These are phyloP conservation scores for Benitochromis conjunctus DNA, from an alignment of 2,113 vertebrate species.

Conservation along the genomic window DNA sequence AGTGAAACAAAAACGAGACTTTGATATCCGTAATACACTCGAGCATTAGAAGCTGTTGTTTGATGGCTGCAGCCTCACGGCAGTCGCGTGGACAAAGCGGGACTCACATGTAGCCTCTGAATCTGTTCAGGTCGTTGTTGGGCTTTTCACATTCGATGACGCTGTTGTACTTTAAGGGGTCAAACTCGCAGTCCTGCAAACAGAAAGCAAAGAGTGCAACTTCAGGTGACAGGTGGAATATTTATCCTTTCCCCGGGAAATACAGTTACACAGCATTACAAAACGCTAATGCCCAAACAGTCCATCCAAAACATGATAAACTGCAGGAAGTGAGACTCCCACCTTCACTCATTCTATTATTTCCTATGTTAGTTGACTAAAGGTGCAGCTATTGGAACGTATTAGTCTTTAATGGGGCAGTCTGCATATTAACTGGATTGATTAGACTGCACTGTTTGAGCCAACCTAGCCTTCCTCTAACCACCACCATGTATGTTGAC, in stretches of 20 bases:
- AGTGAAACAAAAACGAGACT: background rate
- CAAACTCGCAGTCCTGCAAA: conserved; percentile 91
- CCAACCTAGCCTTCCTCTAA: background rate
- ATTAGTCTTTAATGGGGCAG: background rate
- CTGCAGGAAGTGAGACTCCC: background rate
- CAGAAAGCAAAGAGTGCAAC: background rate
- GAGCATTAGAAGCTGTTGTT: background rate
- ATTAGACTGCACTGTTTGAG: background rate
- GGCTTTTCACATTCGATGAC: conserved; percentile 97
- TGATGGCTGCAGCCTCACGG: no score
- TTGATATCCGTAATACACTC: background rate
- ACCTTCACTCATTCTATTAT: background rate
- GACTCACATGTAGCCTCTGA: conserved; percentile 96
- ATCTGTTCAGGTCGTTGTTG: conserved; percentile 93
- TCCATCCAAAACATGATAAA: background rate
- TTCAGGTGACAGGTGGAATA: background rate
- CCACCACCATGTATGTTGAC: background rate
- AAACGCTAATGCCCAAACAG: background rate
- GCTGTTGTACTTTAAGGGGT: conserved; percentile 89
- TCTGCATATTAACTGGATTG: background rate
- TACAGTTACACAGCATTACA: background rate
- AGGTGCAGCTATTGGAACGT: background rate
- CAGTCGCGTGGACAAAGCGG: background rate
- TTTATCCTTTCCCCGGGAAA: background rate
- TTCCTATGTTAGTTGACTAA: background rate